Evolutionary conservation across 2,888 invertebrate genomes (phyloP).

Genomic region (Theretra japonica): DNA sequence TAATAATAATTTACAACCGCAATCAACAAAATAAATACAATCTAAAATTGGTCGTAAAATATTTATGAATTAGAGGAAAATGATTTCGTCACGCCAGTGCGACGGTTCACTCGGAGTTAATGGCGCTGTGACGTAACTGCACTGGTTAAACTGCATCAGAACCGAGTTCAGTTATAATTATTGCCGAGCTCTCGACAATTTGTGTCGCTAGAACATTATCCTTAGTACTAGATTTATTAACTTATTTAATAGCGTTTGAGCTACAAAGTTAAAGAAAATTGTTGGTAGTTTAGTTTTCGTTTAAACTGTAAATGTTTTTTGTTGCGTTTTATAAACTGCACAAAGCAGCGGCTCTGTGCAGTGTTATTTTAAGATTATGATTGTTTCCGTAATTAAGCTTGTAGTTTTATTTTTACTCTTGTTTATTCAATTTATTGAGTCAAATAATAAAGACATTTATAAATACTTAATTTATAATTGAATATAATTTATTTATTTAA

Average conservation of each 20-base stretch:
- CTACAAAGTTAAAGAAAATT: not conserved
- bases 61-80: constrained; percentile 8
- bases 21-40: not conserved
- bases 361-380: not conserved
- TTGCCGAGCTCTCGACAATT: constrained; percentile 5
- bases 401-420: too few species aligned
- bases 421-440: too few species aligned
- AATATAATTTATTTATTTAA: too few species aligned
- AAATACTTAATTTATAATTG: too few species aligned
- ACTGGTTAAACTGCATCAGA: not conserved
- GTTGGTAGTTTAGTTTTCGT: not conserved
- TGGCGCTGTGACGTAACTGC: not conserved
- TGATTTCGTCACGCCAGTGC: constrained; percentile 13
- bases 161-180: constrained; percentile 14
- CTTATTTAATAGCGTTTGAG: not conserved
- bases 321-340: too few species aligned
- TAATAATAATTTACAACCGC: too few species aligned
- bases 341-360: too few species aligned
- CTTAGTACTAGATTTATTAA: not conserved
- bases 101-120: constrained; percentile 10
- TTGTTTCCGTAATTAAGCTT: too few species aligned
- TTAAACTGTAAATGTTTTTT: not conserved
- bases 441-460: too few species aligned
- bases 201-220: constrained; percentile 4
- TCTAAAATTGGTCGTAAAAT: not conserved